Base-by-base conservation (phyloP, 2,797 vertebrate species). In the Eulemur mongoz region DNA sequence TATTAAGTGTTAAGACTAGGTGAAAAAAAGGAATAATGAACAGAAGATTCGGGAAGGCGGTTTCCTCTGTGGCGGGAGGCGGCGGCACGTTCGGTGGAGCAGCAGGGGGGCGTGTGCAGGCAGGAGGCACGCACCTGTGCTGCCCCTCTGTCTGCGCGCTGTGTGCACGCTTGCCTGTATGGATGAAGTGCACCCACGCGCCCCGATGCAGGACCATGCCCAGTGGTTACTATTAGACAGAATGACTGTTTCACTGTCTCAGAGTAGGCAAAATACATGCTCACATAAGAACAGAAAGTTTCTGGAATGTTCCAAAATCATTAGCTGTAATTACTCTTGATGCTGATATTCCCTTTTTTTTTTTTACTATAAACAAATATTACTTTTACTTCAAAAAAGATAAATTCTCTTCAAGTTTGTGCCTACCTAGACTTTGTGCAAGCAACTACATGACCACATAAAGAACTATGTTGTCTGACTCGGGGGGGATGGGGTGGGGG, bases 101-200 rank as follows among this genome's bases (percentile, higher is more conserved):
- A 40, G 14, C 40, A 25, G 0, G 0, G 3, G 45, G 35, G 23
- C 32, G 8, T 43, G 43, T 43, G 43, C 43, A 43, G 43, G 43
- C 43, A 43, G 7, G 43, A 43, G 43, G 43, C 43, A 2, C 43
- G 1, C n/a, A 0, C 4, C 2, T 20, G 5, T 27, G 1, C 1
- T 6, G 2, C 0, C 32, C 52, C 61, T 5, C 2, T 4, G 1
- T 3, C 75, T 12, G 32, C 4, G 2, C 15, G 20, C 2, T 4
- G 25, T 2, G 15, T 8, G 1, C 30, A 27, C 2, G 15, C 35
- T 6, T 0, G 7, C n/a, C 4, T 8, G 2, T 1, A 8, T 6
- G 17, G 52, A 27, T 4, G 17, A 59, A 27, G 54, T 3, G 9
- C 12, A 8, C 0, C 59, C 35, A 32, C 0, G 0, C 0, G 0